Percentiles rank a stretch among this genome's conserved stretches.
phyloP scores from a whole-genome alignment of 2,888 invertebrate genomes.

The Tipula vernalis region DNA sequence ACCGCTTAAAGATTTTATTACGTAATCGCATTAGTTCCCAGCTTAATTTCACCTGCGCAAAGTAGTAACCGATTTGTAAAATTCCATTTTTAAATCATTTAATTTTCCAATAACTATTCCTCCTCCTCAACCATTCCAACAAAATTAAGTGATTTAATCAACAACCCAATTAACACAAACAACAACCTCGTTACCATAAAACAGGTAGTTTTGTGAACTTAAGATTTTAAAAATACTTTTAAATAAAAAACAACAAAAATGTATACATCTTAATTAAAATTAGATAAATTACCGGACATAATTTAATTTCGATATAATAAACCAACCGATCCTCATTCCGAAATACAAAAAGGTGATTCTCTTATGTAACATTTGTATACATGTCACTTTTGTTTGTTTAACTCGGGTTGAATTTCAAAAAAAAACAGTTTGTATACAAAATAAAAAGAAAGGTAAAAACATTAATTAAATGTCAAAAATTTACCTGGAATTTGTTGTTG shows the following conservation, averaged over 20 bases:
- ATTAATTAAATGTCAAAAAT: neutral
- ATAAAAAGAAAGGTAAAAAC: neutral
- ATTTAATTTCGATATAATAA: neutral
- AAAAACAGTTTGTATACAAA: neutral
- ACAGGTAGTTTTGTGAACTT: neutral
- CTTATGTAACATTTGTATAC: neutral
- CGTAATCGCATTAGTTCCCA: too few relatives aligned
- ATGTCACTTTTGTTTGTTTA: neutral
- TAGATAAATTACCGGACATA: neutral
- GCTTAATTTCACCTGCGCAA: neutral
- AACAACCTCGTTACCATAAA: neutral
- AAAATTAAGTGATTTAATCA: neutral
- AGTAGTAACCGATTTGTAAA: neutral
- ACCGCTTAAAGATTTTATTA: too few relatives aligned
- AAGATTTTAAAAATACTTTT: neutral
- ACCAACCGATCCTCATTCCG: neutral
- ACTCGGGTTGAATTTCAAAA: neutral
- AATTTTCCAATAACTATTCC: neutral
- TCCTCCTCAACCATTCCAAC: neutral
- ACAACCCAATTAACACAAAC: neutral
- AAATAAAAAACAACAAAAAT: too few relatives aligned
- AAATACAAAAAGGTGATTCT: neutral
- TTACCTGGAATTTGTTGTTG: neutral
- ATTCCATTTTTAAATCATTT: neutral
- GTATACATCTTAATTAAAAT: neutral